phyloP scores from a whole-genome alignment of 2,888 invertebrate genomes.

The Spialia ferax region DNA sequence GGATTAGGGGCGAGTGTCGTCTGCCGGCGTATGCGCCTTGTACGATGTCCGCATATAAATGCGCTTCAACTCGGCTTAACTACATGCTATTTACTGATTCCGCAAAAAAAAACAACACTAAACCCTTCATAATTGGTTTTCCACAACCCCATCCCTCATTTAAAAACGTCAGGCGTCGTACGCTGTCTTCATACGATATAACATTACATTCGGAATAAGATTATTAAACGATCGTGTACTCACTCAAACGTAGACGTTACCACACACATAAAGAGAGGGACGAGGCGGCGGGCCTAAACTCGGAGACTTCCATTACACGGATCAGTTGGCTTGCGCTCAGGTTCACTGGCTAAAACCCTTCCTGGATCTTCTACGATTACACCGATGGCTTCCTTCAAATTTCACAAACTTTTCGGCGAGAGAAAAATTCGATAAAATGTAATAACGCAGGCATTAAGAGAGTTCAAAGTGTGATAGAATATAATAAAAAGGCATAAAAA shows the following conservation, averaged over 20 bases:
- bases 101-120: slow-evolving; percentile 30
- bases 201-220: slow-evolving; percentile 41
- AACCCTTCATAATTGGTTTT: slow-evolving; percentile 34
- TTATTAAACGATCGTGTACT: slow-evolving; percentile 46
- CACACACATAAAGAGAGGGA: slow-evolving; percentile 59
- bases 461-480: slow-evolving; percentile 38
- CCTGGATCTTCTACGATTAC: slow-evolving; percentile 66
- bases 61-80: slow-evolving; percentile 63
- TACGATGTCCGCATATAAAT: slow-evolving; percentile 71
- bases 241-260: slow-evolving; percentile 49
- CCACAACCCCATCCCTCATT: slow-evolving; percentile 13
- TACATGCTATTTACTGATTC: slow-evolving; percentile 50
- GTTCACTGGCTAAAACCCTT: slow-evolving; percentile 70
- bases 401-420: slow-evolving; percentile 52
- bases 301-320: slow-evolving; percentile 79
- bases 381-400: slow-evolving; percentile 61
- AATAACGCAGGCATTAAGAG: slow-evolving; percentile 39
- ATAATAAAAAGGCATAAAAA: slow-evolving; percentile 59
- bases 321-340: slow-evolving; percentile 72
- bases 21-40: slow-evolving; percentile 68
- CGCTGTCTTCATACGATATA: slow-evolving; percentile 13
- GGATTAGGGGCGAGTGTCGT: slow-evolving; percentile 76
- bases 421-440: slow-evolving; percentile 26
- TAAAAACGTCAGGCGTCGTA: slow-evolving; percentile 10
- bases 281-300: slow-evolving; percentile 60